Percentiles rank a stretch among this genome's conserved stretches.
phyloP scores from a whole-genome alignment of 2,888 invertebrate genomes.

The Tanypteryx hageni region DNA sequence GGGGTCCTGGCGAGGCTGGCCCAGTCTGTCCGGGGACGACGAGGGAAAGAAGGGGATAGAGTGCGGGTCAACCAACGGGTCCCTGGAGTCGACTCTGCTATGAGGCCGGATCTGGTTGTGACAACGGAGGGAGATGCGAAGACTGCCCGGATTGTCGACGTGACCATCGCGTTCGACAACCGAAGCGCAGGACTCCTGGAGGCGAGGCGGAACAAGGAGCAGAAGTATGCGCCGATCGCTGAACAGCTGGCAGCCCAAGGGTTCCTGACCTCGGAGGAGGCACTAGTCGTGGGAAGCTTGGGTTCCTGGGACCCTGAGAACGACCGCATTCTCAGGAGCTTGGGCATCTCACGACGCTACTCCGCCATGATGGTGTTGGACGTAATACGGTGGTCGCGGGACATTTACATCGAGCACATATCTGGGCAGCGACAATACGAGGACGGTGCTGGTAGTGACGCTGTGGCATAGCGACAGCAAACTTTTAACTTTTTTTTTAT shows the following conservation, averaged over 20 bases:
- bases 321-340: conserved; percentile 68
- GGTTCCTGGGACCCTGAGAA: conserved; percentile 71
- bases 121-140: too few species aligned
- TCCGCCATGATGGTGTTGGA: conserved; percentile 70
- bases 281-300: conserved; percentile 71
- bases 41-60: neutral
- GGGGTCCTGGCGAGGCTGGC: neutral
- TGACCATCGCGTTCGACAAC: neutral
- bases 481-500: too few species aligned
- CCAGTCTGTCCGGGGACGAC: too few species aligned
- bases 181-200: neutral
- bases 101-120: too few species aligned
- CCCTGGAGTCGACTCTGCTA: too few species aligned
- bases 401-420: conserved; percentile 72
- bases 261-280: conserved; percentile 68
- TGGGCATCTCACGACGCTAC: conserved; percentile 68
- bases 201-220: neutral
- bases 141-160: too few species aligned
- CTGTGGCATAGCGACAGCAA: too few species aligned
- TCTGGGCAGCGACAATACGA: conserved; percentile 70
- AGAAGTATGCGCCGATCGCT: neutral
- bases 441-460: too few species aligned
- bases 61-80: conserved; percentile 67
- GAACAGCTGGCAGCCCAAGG: conserved; percentile 29
- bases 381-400: conserved; percentile 70